Evolutionary conservation across 2,113 vertebrate genomes (phyloP).

Genomic region (Myocastor coypus): DNA sequence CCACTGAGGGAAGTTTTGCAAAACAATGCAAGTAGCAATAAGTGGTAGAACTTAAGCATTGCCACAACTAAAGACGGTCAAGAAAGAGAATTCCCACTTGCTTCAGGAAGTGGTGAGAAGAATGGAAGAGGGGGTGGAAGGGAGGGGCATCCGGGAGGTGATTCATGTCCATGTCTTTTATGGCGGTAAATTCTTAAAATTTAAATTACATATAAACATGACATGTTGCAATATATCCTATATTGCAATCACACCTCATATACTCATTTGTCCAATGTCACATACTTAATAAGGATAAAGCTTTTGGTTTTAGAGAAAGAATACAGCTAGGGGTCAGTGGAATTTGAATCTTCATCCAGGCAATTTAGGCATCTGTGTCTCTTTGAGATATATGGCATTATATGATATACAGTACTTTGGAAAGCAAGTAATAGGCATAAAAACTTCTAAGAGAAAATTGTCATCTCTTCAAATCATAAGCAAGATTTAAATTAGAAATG

Average conservation of each 20-base stretch:
- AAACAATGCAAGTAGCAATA: neutral
- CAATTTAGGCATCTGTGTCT: constrained; percentile 3
- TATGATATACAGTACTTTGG: neutral
- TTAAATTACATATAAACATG: no score
- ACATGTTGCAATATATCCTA: neutral
- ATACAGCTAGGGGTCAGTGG: neutral
- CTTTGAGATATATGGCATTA: neutral
- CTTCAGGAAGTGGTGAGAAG: neutral
- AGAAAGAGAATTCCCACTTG: neutral
- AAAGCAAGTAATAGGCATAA: neutral
- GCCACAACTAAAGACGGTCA: neutral
- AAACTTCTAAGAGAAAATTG: neutral
- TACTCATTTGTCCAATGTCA: neutral
- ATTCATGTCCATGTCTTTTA: neutral
- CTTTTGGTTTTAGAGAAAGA: neutral
- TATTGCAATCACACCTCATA: neutral
- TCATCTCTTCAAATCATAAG: neutral
- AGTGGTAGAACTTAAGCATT: constrained; percentile 8
- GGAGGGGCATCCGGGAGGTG: neutral
- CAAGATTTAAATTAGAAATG: neutral
- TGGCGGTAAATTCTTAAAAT: neutral
- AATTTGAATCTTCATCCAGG: constrained; percentile 4
- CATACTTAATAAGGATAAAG: neutral
- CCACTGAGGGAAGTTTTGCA: neutral
- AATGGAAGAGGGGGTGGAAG: neutral